Evolutionary conservation across 2,113 vertebrate species (phyloP).

Genomic region (Ammodytes dubius): DNA sequence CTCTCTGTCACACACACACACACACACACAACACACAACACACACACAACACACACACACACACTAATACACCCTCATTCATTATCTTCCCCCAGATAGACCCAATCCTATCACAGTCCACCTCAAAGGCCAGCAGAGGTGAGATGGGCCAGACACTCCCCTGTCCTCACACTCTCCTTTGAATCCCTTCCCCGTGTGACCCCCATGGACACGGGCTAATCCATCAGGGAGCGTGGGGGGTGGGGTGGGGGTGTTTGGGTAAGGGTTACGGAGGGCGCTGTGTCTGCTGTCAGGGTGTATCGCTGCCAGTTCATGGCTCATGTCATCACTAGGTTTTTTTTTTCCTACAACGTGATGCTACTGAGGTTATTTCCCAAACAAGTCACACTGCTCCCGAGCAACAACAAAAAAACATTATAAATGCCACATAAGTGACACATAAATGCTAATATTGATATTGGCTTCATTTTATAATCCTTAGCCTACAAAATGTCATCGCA

Average conservation of each 20-base stretch:
- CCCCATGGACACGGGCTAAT: slow-evolving; percentile 71
- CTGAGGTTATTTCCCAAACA: slow-evolving; percentile 25
- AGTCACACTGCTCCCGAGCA: background rate
- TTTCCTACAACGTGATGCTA: slow-evolving; percentile 17
- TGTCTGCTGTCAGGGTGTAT: slow-evolving; percentile 68
- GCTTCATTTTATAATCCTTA: background rate
- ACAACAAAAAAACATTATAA: slow-evolving; percentile 9
- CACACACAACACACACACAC: slow-evolving; percentile 62
- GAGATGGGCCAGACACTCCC: slow-evolving; percentile 67
- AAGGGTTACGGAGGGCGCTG: slow-evolving; percentile 53
- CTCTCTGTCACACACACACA: slow-evolving; percentile 56
- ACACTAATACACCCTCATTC: slow-evolving; percentile 64
- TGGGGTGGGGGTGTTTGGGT: slow-evolving; percentile 47
- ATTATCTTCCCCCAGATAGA: slow-evolving; percentile 64
- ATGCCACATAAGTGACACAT: background rate
- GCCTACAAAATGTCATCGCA: background rate
- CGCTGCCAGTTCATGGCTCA: slow-evolving; percentile 67
- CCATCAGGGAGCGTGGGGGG: slow-evolving; percentile 61
- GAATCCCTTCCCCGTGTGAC: slow-evolving; percentile 71
- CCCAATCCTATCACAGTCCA: slow-evolving; percentile 68
- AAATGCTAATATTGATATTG: slow-evolving; percentile 13
- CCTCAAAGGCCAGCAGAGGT: slow-evolving; percentile 75
- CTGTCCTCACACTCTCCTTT: slow-evolving; percentile 47
- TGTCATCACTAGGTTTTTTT: slow-evolving; percentile 62
- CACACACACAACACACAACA: slow-evolving; percentile 51